Evolutionary conservation across 2,797 vertebrate genomes (phyloP).

Genomic region (Sparidentex hasta): DNA sequence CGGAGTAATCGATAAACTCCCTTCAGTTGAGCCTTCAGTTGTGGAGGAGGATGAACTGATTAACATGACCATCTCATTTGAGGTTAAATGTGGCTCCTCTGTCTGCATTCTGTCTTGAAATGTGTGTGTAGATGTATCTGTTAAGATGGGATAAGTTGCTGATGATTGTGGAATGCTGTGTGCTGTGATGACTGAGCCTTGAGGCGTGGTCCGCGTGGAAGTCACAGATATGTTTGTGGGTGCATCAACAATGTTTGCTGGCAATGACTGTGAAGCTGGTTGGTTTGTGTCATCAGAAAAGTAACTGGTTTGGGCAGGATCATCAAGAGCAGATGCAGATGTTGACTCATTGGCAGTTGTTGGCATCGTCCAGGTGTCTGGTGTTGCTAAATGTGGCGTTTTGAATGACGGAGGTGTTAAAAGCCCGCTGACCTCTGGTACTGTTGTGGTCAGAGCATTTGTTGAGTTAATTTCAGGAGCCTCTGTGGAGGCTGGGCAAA

Average conservation of each 20-base stretch:
- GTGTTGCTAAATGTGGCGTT: not conserved
- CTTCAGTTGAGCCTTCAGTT: not conserved
- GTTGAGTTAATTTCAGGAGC: slow-evolving; percentile 1
- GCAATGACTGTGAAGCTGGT: not conserved
- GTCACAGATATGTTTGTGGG: not conserved
- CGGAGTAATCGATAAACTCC: not conserved
- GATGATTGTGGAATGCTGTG: slow-evolving; percentile 11
- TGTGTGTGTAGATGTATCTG: not conserved
- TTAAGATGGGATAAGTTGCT: not conserved
- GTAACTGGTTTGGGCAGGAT: too few relatives aligned
- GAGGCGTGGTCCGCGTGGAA: slow-evolving; percentile 7
- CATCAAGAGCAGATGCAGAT: too few relatives aligned
- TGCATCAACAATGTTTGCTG: not conserved
- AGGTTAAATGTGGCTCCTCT: too few relatives aligned
- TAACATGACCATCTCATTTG: not conserved
- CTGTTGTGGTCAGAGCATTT: not conserved
- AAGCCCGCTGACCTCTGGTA: not conserved
- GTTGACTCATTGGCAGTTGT: not conserved
- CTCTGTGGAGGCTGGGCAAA: not conserved
- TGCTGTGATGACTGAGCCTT: not conserved
- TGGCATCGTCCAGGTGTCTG: not conserved
- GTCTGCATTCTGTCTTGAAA: not conserved
- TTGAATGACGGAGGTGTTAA: not conserved
- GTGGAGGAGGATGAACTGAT: not conserved
- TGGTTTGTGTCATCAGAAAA: not conserved